These are phyloP conservation scores for Pluvialis apricaria DNA, from an alignment of 2,113 vertebrate species.

Conservation along the genomic window DNA sequence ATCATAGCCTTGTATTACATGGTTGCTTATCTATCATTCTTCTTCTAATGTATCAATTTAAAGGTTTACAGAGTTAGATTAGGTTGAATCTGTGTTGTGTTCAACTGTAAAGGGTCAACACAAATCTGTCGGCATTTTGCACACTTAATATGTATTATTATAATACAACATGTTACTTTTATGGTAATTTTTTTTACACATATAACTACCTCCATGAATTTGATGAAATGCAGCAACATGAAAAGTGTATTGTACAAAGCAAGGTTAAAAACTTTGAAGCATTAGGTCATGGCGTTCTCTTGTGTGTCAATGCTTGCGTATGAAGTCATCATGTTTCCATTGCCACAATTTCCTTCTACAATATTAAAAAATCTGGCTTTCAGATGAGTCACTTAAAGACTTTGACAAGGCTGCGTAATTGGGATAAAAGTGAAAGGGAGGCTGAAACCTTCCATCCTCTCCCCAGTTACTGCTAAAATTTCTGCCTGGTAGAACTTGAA, in stretches of 20 bases:
- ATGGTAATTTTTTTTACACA: constrained; percentile 85
- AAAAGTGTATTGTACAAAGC: constrained; percentile 75
- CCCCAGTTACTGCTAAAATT: constrained; percentile 62
- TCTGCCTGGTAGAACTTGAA: constrained; percentile 67
- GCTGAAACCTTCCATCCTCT: constrained; percentile 44
- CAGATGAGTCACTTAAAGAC: constrained; percentile 58
- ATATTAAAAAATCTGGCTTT: constrained; percentile 59
- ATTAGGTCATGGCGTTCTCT: constrained; percentile 67
- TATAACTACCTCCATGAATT: constrained; percentile 94
- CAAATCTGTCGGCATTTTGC: constrained; percentile 84
- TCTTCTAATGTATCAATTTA: constrained; percentile 65
- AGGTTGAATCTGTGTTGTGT: constrained; percentile 75
- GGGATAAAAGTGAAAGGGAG: constrained; percentile 43
- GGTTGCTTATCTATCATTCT: constrained; percentile 66
- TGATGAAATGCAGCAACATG: constrained; percentile 83
- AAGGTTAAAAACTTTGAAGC: constrained; percentile 59
- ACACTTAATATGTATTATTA: constrained; percentile 82
- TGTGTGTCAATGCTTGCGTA: constrained; percentile 67
- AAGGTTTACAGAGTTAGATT: constrained; percentile 78
- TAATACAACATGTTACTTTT: constrained; percentile 82
- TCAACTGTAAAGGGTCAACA: constrained; percentile 82
- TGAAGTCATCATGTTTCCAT: constrained; percentile 68
- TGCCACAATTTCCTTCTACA: constrained; percentile 66
- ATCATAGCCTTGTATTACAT: constrained; percentile 61
- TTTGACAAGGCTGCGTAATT: constrained; percentile 54